Percentiles rank a stretch among this genome's conserved stretches.
These are phyloP conservation scores for Fregata magnificens DNA, from an alignment of 2,113 vertebrate species.

Conservation along the genomic window DNA sequence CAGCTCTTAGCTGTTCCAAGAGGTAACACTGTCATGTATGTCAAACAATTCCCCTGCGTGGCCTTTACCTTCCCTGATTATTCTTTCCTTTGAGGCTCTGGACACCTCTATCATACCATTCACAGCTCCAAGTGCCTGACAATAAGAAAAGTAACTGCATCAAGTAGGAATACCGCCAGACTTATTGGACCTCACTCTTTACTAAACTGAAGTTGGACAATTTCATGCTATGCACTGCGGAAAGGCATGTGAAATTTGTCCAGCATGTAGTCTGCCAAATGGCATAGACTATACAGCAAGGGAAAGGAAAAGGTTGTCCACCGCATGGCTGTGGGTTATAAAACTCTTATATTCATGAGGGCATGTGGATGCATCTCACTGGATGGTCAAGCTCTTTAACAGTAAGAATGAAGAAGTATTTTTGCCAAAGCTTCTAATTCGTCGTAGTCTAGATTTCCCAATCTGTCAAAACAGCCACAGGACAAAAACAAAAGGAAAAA, in stretches of 20 bases:
- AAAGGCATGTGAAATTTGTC: not conserved
- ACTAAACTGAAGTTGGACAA: not conserved
- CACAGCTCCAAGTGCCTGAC: not conserved
- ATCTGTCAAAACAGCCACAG: not conserved
- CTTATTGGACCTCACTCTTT: not conserved
- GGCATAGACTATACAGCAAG: not conserved
- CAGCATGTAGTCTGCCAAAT: not conserved
- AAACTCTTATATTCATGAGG: not conserved
- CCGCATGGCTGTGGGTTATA: not conserved
- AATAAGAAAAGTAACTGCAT: not conserved
- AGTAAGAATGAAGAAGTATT: not conserved
- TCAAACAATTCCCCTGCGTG: not conserved
- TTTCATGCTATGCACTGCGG: not conserved
- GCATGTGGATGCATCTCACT: not conserved
- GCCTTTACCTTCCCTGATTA: not conserved
- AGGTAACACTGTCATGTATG: rapidly evolving
- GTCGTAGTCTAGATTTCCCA: not conserved
- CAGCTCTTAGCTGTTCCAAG: not conserved
- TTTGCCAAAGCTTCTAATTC: not conserved
- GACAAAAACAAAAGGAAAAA: not conserved
- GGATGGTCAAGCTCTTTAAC: not conserved
- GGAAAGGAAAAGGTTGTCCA: not conserved
- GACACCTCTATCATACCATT: not conserved
- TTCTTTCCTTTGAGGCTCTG: not conserved
- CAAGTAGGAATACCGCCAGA: not conserved